These are phyloP conservation scores for Pantelozetes paolii DNA, from an alignment of 2,888 invertebrate species.

Conservation along the genomic window DNA sequence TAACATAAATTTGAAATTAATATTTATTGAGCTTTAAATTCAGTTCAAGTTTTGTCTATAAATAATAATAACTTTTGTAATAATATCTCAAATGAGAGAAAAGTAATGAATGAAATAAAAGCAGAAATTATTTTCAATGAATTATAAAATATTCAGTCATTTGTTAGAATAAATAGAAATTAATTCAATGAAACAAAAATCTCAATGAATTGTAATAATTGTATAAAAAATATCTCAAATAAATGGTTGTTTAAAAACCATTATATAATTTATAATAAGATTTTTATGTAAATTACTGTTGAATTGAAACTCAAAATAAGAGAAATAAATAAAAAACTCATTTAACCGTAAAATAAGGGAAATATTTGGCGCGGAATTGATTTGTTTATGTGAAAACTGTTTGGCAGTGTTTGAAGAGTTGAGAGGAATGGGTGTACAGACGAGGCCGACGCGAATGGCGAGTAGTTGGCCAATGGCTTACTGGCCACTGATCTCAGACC, in stretches of 20 bases:
- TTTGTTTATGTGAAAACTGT: constrained; percentile 13
- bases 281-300: not conserved
- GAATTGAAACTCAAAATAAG: not conserved
- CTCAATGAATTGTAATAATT: no score
- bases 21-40: no score
- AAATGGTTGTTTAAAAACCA: not conserved
- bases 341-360: constrained; percentile 23
- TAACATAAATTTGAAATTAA: no score
- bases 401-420: not conserved
- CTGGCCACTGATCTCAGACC: constrained; percentile 15
- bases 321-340: not conserved
- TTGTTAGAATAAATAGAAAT: no score
- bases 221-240: no score
- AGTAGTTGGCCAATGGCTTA: constrained; percentile 16
- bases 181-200: no score
- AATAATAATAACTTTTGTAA: no score
- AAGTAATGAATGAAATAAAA: no score
- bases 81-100: no score
- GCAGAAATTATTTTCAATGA: no score
- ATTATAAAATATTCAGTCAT: no score
- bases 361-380: constrained; percentile 25
- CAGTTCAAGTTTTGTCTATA: no score
- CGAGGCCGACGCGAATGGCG: constrained; percentile 1
- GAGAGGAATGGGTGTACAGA: not conserved
- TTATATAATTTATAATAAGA: not conserved